phyloP scores from a whole-genome alignment of 2,797 vertebrate species.

The Cichlasoma orientale region DNA sequence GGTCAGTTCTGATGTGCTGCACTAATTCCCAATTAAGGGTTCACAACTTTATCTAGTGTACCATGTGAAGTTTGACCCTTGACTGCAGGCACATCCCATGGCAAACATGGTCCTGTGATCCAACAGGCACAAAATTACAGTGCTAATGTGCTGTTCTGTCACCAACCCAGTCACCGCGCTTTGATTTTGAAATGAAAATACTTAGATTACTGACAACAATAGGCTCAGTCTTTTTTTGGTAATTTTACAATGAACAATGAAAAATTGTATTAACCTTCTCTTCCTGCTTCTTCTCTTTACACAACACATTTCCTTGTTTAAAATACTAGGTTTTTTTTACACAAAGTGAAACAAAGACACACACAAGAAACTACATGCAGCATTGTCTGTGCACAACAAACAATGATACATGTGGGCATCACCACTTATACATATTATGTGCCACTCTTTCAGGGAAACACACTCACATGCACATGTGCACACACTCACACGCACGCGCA shows the following conservation, averaged over 20 bases:
- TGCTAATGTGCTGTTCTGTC: slow-evolving; percentile 56
- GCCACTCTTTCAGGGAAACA: slow-evolving; percentile 38
- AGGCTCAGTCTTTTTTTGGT: slow-evolving; percentile 34
- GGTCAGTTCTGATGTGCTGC: slow-evolving; percentile 15
- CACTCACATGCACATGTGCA: not conserved
- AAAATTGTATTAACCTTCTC: slow-evolving; percentile 33
- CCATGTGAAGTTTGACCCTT: slow-evolving; percentile 19
- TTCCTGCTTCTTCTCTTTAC: slow-evolving; percentile 37
- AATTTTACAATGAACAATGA: slow-evolving; percentile 50
- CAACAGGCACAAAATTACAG: slow-evolving; percentile 29
- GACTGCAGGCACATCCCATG: slow-evolving; percentile 26
- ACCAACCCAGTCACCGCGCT: slow-evolving; percentile 65
- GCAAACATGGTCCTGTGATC: slow-evolving; percentile 30
- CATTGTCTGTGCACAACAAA: slow-evolving; percentile 34
- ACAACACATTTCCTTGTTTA: slow-evolving; percentile 43
- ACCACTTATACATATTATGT: slow-evolving; percentile 23
- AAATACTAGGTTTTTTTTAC: slow-evolving; percentile 19
- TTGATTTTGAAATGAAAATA: slow-evolving; percentile 71
- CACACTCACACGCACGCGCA: not conserved
- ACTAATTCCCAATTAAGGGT: slow-evolving; percentile 38
- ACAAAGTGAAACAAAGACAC: slow-evolving; percentile 6
- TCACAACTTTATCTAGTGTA: slow-evolving; percentile 33
- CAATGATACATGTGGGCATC: slow-evolving; percentile 52
- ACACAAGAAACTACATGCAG: slow-evolving; percentile 25
- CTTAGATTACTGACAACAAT: slow-evolving; percentile 68